Evolutionary conservation across 2,888 invertebrate species (phyloP), one percentile per base, ranked within the genome.

Genomic region (Mesorhabditis spiculigera): DNA sequence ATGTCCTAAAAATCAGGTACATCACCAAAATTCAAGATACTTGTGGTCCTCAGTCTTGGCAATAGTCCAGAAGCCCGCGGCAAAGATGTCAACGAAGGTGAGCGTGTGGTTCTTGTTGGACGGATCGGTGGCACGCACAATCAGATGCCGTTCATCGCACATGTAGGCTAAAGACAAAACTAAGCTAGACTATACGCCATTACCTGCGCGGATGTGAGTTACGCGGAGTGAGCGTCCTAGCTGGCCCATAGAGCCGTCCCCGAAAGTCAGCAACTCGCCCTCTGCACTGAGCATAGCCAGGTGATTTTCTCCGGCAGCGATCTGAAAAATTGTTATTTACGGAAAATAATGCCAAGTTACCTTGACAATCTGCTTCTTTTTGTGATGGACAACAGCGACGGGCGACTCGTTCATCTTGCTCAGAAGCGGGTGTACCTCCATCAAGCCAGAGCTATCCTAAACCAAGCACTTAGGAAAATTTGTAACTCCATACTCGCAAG

Each of bases 271-370:
- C 4, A 97, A 92, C 85, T 94, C 92, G 0, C 97, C 96, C 45
- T 90, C 89, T 5, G 81, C 89, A 3, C 93, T 92, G 61, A 96
- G 89, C 66, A 95, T 88, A 0, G 92, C 93, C 0, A 95, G 93
- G 87, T 97, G 97, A 87, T 95, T 94, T 86, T 94, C 94, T 16
- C 97, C 97, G 63, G 95, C 93, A 1, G 94, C 92, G 45, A 97
- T 90, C 85, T 93, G 91, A 71, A 70, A 68, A 44, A 67, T 16
- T n/a, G 67, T 10, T 43, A 4, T 45, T 62, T 4, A 43, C 4
- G 16, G 8, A 64, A 67, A 10, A 2, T 13, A 62, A n/a, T 45
- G 13, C 5, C 1, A 4, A 4, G 61, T 44, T 42, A 77, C 80
- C 74, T 82, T 82, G 41, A 82, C 81, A 58, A 82, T 81, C 63